Evolutionary conservation across 2,797 vertebrate species (phyloP).

Genomic region (Argya squamiceps): DNA sequence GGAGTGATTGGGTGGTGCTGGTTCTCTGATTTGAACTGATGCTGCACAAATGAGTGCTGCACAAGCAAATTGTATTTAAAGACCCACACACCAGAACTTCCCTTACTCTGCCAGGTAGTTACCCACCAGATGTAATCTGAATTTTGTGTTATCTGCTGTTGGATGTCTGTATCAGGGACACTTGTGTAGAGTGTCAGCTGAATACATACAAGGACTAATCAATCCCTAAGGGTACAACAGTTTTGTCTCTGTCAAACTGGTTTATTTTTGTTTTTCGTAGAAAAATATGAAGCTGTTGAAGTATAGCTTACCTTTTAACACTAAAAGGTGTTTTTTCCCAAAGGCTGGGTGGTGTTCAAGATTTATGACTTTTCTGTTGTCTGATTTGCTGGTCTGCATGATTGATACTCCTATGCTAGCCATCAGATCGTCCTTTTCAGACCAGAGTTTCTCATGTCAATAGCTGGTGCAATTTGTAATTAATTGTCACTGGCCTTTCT

Average conservation of each 20-base stretch:
- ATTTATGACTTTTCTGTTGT: constrained; percentile 28
- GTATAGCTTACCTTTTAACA: constrained; percentile 5
- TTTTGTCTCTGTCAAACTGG: constrained; percentile 25
- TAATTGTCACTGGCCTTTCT: background rate
- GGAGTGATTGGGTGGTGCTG: background rate
- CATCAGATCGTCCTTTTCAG: constrained; percentile 12
- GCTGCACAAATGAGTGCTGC: background rate
- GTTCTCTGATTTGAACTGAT: background rate
- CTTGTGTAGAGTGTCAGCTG: background rate
- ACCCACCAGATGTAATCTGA: background rate
- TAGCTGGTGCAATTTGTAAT: background rate
- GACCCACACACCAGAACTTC: fast-evolving
- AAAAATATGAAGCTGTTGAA: constrained; percentile 12
- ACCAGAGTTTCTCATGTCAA: background rate
- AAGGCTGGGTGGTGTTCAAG: background rate
- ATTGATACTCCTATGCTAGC: background rate
- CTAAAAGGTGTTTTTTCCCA: constrained; percentile 20
- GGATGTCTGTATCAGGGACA: background rate
- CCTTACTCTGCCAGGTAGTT: background rate
- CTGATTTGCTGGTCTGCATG: constrained; percentile 4
- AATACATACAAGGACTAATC: background rate
- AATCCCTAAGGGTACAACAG: background rate
- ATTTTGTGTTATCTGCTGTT: background rate
- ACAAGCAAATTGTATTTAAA: background rate
- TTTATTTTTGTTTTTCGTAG: constrained; percentile 26